Conservation (phyloP, 2,797 vertebrate species). For the Danionella dracula region DNA sequence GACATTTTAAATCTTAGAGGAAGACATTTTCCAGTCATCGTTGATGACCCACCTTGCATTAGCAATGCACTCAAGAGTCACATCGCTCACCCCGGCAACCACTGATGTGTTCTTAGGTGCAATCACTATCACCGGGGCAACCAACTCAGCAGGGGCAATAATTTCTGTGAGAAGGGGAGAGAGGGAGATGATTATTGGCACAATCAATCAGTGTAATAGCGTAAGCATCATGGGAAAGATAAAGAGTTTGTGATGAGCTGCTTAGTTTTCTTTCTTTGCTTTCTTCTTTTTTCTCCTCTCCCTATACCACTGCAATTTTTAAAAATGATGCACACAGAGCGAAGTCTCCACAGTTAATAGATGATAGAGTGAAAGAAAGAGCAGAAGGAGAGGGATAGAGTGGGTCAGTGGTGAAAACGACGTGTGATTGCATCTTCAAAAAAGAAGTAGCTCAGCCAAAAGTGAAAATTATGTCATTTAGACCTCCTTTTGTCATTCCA, state of each 20-base stretch:
- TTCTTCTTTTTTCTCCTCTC: slow-evolving; percentile 7
- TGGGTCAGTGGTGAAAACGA: slow-evolving; percentile 1
- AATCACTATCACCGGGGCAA: slow-evolving; percentile 58
- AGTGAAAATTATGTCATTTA: slow-evolving; percentile 10
- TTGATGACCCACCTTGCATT: slow-evolving; percentile 63
- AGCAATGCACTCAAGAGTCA: slow-evolving; percentile 71
- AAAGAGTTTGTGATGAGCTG: slow-evolving; percentile 22
- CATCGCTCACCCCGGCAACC: slow-evolving; percentile 58
- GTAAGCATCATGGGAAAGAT: slow-evolving; percentile 18
- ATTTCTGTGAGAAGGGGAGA: slow-evolving; percentile 55
- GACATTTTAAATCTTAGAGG: too few species aligned
- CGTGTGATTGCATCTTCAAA: slow-evolving; percentile 15
- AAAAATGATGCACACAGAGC: slow-evolving; percentile 9
- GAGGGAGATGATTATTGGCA: slow-evolving; percentile 31
- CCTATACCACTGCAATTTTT: slow-evolving; percentile 1
- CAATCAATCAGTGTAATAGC: slow-evolving; percentile 33
- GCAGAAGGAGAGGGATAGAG: not conserved
- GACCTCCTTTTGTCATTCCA: not conserved
- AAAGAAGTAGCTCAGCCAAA: slow-evolving; percentile 8
- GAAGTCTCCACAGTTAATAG: slow-evolving; percentile 11
- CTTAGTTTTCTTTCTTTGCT: not conserved
- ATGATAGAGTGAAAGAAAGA: slow-evolving; percentile 10
- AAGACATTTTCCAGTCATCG: too few species aligned
- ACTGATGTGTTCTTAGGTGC: slow-evolving; percentile 67
- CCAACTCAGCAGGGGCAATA: not conserved